These are phyloP conservation scores for Agrochola macilenta DNA, from an alignment of 2,888 invertebrate genomes.

Conservation along the genomic window DNA sequence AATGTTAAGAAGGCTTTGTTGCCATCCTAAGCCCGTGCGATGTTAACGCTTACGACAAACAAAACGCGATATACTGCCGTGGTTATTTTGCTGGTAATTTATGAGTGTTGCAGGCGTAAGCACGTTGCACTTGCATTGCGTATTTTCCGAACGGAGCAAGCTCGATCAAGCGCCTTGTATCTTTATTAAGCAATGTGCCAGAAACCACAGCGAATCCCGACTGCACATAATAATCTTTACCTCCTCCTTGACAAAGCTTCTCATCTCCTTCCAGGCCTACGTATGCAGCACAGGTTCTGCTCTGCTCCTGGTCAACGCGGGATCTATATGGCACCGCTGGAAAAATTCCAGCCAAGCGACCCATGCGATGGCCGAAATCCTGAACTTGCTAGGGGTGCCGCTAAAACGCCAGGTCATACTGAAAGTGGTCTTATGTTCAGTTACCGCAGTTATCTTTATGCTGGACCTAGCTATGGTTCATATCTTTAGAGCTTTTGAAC, in stretches of 20 bases:
- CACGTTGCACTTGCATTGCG: too few relatives aligned
- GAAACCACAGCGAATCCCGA: neutral
- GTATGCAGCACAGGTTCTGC: conserved; percentile 74
- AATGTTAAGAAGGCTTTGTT: neutral
- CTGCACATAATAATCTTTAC: neutral
- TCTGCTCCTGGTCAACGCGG: conserved; percentile 76
- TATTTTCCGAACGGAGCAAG: neutral
- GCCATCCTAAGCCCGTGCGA: too few relatives aligned
- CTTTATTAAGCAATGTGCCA: neutral
- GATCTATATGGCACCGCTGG: conserved; percentile 77
- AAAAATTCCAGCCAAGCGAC: conserved; percentile 73
- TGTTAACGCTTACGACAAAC: neutral
- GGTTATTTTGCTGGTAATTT: neutral
- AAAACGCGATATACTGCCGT: neutral
- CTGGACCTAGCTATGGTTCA: conserved; percentile 61
- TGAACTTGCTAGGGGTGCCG: conserved; percentile 75
- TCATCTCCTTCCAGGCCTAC: conserved; percentile 71
- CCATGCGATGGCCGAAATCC: conserved; percentile 77
- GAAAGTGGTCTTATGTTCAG: conserved; percentile 73
- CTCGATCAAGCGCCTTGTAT: neutral
- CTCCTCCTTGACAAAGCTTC: neutral
- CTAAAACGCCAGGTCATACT: conserved; percentile 74
- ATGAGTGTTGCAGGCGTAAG: neutral
- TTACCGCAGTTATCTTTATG: conserved; percentile 66
- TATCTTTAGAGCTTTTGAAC: neutral